These are phyloP conservation scores for Dicyrtomina minuta DNA, from an alignment of 2,888 invertebrate species.

Conservation along the genomic window DNA sequence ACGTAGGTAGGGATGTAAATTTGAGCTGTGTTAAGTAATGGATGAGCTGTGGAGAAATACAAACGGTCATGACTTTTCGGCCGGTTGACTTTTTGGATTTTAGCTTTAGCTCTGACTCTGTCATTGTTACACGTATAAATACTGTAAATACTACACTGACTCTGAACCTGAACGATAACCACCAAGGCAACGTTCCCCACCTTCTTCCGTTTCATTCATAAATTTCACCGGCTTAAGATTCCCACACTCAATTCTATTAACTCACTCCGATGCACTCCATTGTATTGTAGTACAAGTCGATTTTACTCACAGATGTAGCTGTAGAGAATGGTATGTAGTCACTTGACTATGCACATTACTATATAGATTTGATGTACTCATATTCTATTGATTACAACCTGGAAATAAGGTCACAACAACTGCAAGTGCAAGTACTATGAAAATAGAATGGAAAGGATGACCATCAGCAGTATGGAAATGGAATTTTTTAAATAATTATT, in stretches of 20 bases:
- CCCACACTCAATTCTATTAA: slow-evolving; percentile 22
- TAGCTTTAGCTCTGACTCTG: not conserved
- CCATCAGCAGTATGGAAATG: too few relatives aligned
- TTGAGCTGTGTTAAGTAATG: not conserved
- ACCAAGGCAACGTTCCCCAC: slow-evolving; percentile 33
- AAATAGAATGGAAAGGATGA: too few relatives aligned
- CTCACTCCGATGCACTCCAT: slow-evolving; percentile 1
- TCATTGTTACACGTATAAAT: slow-evolving; percentile 11
- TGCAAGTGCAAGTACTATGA: too few relatives aligned
- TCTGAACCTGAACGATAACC: slow-evolving; percentile 14
- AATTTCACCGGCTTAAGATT: slow-evolving; percentile 32
- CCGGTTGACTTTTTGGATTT: not conserved
- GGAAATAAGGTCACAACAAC: too few relatives aligned
- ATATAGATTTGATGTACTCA: not conserved
- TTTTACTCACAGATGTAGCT: not conserved
- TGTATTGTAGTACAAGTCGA: not conserved
- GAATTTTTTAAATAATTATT: too few relatives aligned
- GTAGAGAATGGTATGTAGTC: too few relatives aligned
- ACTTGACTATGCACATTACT: not conserved
- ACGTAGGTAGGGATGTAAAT: too few relatives aligned
- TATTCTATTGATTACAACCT: too few relatives aligned
- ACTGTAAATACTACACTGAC: not conserved
- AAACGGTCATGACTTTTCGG: not conserved
- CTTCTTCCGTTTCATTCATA: slow-evolving; percentile 52
- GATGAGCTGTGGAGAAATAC: not conserved